A percentile compares a stretch with the other conserved stretches of the same genome.
Conservation (phyloP, 2,797 vertebrate species). For the Cuniculus paca region DNA sequence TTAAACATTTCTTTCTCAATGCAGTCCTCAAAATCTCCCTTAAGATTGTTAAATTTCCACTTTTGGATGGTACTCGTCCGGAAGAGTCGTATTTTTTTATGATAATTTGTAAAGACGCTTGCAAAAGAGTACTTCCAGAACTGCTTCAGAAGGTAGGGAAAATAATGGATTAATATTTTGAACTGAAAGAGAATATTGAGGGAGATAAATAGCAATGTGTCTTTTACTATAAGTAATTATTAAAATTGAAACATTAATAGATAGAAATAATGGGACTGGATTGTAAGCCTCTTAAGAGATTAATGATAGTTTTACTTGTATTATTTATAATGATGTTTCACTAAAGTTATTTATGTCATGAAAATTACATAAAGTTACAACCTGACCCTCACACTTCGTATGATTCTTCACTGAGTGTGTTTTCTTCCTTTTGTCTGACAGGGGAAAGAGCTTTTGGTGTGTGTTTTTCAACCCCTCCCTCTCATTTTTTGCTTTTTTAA, state of each 20-base stretch:
- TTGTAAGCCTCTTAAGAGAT: not conserved
- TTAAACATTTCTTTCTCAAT: not conserved
- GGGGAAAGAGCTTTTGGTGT: not conserved
- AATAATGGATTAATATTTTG: not conserved
- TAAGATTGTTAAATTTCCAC: not conserved
- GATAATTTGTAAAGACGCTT: not conserved
- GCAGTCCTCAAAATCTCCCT: not conserved
- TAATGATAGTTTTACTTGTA: not conserved
- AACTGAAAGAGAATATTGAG: not conserved
- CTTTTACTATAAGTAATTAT: not conserved
- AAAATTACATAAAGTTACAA: not conserved
- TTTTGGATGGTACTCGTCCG: not conserved
- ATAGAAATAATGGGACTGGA: not conserved
- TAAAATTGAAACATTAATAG: not conserved
- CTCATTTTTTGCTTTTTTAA: not conserved
- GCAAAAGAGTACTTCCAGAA: not conserved
- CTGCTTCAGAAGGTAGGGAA: not conserved
- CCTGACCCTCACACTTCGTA: not conserved
- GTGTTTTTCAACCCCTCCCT: not conserved
- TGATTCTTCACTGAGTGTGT: not conserved
- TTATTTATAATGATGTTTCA: not conserved
- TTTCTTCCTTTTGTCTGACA: not conserved
- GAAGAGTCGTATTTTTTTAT: not conserved
- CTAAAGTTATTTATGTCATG: not conserved
- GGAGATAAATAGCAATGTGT: not conserved